Base-by-base conservation (phyloP, 2,888 invertebrate genomes). In the Drosophila melanocephala region DNA sequence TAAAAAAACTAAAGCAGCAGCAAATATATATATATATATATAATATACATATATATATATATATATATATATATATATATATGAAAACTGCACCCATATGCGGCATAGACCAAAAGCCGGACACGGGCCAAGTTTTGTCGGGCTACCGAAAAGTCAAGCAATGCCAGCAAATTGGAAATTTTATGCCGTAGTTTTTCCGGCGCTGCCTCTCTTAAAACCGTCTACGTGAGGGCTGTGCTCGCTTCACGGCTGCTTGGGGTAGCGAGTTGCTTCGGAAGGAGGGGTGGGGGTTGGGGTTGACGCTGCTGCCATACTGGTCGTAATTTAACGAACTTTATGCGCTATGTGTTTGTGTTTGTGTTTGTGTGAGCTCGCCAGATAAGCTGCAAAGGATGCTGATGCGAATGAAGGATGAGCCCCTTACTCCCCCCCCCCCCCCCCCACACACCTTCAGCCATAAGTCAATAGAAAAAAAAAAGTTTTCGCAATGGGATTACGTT, bases 101-200 rank as follows among this genome's bases (percentile, higher is more conserved):
- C 80, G 77, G 56, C 72, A 71, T 73, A 70, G 56, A 73, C 60
- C 52, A 57, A 57, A 30, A 14, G 75, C 72, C 75, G 76, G 77
- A 76, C 77, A 79, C 65, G 85, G 85, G 75, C 77, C 84, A 86
- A 86, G 86, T 90, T 90, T 47, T 88, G 28, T 57, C 64, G 47
- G 69, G 60, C 68, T 28, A 77, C 73, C 81, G 68, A 85, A 83
- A 83, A 88, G 90, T 83, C 89, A 81, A 90, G 84, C 81, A 69
- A 63, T 74, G 80, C 68, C 80, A 78, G 86, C 86, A 90, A 87
- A 87, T 87, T 87, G 90, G 90, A 90, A 84, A 87, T 87, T 90
- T 89, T 90, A 90, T 87, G 88, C 89, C 78, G 81, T 83, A 87
- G 83, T 87, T 89, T 81, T 77, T 71, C 62, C 60, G 71, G 66